Base-by-base conservation (phyloP, 2,113 vertebrate species). In the Otis tarda region DNA sequence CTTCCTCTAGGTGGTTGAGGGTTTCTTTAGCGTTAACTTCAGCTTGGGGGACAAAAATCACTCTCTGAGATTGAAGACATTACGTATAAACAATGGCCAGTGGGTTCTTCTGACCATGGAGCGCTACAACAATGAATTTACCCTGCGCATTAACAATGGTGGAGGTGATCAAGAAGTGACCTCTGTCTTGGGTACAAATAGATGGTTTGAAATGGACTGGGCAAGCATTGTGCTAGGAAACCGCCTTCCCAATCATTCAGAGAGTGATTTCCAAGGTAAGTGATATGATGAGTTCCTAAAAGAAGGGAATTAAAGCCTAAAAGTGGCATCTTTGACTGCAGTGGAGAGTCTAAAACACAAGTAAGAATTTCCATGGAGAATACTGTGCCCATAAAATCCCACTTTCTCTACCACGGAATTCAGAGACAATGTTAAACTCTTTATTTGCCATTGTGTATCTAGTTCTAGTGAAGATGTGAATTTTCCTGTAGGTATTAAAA, bases 91-190 rank as follows among this genome's bases (percentile, higher is more conserved):
- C 96, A 91, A 98, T 0, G 99, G 99, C 25, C 98, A 98, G 85
- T 99, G 99, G 99, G 93, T 98, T 37, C 95, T 98, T 59, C 98
- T 98, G 88, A 94, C 97, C 94, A 97, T 99, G 93, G 94, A 97
- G 92, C 98, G 98, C 67, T 97, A 98, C 76, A 98, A 98, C 98
- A 98, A 99, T 77, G 89, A 98, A 47, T 99, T 99, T 87, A 98
- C 97, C 20, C 97, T 99, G 86, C 97, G 95, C 3, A 89, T 99
- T 92, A 98, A 99, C 88, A 96, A 96, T 75, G 99, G 99, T 25
- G 98, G 98, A 8, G 99, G 99, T 17, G 95, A 97, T 5, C 97
- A 97, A 59, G 98, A 99, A 97, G 97, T 98, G 61, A 98, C 95
- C 6, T 98, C 97, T 45, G 83, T 74, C 39, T 94, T 98, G 94